Evolutionary conservation across 2,888 invertebrate species (phyloP).

Genomic region (Acanthococcus lagerstroemiae): DNA sequence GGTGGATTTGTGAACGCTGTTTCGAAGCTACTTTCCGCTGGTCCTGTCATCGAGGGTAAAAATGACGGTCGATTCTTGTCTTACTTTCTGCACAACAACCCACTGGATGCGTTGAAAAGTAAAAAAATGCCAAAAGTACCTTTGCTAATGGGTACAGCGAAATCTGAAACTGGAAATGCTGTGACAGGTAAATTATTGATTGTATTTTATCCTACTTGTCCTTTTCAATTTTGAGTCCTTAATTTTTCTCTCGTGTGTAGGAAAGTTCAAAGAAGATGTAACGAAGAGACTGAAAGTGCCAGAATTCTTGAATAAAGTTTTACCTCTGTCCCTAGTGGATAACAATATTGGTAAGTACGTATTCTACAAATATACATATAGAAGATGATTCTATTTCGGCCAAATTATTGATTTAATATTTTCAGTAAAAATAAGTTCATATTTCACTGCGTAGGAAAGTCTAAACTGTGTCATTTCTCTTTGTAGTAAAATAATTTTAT

Average conservation of each 20-base stretch:
- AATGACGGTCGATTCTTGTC: slow-evolving; percentile 58
- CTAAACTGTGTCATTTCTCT: not conserved
- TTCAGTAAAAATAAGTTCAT: too few relatives aligned
- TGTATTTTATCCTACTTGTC: too few relatives aligned
- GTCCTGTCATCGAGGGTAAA: slow-evolving; percentile 57
- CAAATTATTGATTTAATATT: too few relatives aligned
- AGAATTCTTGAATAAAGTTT: slow-evolving; percentile 42
- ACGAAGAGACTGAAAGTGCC: slow-evolving; percentile 36
- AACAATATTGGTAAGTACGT: slow-evolving; percentile 39
- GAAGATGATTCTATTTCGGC: too few relatives aligned
- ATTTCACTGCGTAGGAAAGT: too few relatives aligned
- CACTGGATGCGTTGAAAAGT: slow-evolving; percentile 49
- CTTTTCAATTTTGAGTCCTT: too few relatives aligned
- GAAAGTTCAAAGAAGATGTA: not conserved
- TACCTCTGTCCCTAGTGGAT: slow-evolving; percentile 43
- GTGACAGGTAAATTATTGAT: slow-evolving; percentile 30
- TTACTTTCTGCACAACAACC: slow-evolving; percentile 52
- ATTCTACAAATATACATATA: too few relatives aligned
- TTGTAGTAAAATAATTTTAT: not conserved
- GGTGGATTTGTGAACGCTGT: slow-evolving; percentile 54
- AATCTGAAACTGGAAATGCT: slow-evolving; percentile 52
- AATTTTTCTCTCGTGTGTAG: too few relatives aligned
- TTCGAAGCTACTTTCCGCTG: slow-evolving; percentile 51
- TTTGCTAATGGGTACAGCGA: slow-evolving; percentile 60
- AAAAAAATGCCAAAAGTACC: slow-evolving; percentile 48